A percentile compares a stretch with the other conserved stretches of the same genome.
Evolutionary conservation across 2,888 invertebrate genomes (phyloP).

Genomic region (Amphipoea oculea): DNA sequence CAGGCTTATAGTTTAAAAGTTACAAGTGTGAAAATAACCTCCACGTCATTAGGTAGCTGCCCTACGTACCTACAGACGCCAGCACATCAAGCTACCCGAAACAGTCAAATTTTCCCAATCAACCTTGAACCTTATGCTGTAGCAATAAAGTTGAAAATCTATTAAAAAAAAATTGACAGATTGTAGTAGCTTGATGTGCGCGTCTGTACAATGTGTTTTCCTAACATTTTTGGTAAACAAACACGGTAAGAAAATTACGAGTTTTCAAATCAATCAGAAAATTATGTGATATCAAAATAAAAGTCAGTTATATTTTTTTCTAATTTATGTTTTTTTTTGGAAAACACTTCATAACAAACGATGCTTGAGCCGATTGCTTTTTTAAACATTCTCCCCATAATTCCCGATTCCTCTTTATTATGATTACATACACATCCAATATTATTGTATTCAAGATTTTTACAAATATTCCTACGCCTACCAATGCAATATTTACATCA

Average conservation of each 20-base stretch:
- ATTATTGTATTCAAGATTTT: conserved; percentile 10
- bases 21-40: not conserved
- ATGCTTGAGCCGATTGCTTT: not conserved
- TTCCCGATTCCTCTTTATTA: conserved; percentile 18
- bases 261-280: not conserved
- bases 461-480: not conserved
- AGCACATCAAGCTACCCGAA: no score
- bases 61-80: not conserved
- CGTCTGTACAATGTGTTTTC: not conserved
- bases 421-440: conserved; percentile 15
- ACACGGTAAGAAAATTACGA: not conserved
- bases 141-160: no score
- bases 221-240: not conserved
- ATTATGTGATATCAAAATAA: not conserved
- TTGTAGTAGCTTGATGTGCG: no score
- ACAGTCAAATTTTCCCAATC: no score
- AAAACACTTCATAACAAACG: not conserved
- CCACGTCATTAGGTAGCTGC: not conserved
- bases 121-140: no score
- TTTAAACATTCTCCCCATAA: conserved; percentile 23
- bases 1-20: not conserved
- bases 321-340: not conserved
- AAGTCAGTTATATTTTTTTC: not conserved
- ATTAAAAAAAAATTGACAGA: no score
- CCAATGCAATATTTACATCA: not conserved